A percentile compares a stretch with the other conserved stretches of the same genome.
These are phyloP conservation scores for Phasianus colchicus DNA, from an alignment of 2,113 vertebrate species.

Conservation along the genomic window DNA sequence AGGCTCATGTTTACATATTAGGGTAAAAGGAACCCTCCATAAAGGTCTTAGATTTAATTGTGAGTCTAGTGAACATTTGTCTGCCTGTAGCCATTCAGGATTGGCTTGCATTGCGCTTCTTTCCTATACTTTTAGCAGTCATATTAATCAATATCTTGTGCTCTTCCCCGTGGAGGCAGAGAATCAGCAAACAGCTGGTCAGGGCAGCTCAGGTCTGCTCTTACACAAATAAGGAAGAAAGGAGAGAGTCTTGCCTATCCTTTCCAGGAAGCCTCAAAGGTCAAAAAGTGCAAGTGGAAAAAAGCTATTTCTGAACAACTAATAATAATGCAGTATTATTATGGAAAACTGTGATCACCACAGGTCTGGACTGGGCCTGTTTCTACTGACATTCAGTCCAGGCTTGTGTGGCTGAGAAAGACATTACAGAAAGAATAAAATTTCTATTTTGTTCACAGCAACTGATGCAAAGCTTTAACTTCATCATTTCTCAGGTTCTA, in stretches of 20 bases:
- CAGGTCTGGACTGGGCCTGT: background rate
- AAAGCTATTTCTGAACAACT: background rate
- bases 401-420: background rate
- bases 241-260: background rate
- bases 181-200: background rate
- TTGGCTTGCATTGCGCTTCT: background rate
- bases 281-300: background rate
- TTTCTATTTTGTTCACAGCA: background rate
- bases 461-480: background rate
- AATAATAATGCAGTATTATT: background rate
- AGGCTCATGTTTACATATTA: background rate
- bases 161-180: background rate
- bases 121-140: background rate
- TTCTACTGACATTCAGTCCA: background rate
- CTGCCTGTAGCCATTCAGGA: background rate
- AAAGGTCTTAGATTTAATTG: background rate
- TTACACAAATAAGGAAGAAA: background rate
- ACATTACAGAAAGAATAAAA: background rate
- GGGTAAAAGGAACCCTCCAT: background rate
- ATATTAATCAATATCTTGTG: background rate
- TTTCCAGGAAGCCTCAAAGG: background rate
- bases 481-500: background rate
- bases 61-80: fast-evolving
- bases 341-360: background rate
- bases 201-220: background rate